Base-by-base conservation (phyloP, 2,888 invertebrate species). In the Baronia brevicornis region DNA sequence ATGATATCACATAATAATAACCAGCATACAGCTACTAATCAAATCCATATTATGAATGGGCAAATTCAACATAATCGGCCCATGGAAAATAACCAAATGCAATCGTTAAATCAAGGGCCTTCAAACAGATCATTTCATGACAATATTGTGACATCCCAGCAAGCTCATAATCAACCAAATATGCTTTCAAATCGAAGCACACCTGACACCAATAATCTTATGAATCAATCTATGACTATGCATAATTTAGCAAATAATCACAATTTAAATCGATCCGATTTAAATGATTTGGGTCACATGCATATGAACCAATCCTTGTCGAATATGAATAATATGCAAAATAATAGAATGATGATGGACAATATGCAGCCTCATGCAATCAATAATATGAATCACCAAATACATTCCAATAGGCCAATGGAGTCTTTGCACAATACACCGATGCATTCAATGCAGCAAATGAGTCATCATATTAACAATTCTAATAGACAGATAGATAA, bases 31-130 rank as follows among this genome's bases (percentile, higher is more conserved):
- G 53, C 70, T 24, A 46, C 75, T 2, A 84, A 82, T 44, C 82
- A 84, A 47, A 84, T 84, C 35, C 84, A 84, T 41, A 82, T 85
- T 32, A 71, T 79, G 74, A 84, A 77, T 53, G 82, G 84, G 12
- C 84, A 84, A 55, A 82, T 84, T 26, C 80, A 82, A 41, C 79
- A 84, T 37, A 69, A 71, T 46, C 62, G 80, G 13, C 69, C 69
- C 53, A 49, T 68, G 21, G 69, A 85, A 28, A 68, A 53, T 48
- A 63, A 53, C 43, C 68, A 84, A 64, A 48, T 85, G 57, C 68
- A 71, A 44, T 75, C 74, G 40, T 43, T 72, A 36, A 72, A 62
- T 45, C 77, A 73, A 54, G 56, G 55, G 18, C 33, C 59, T 11
- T 40, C 65, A 2, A 72, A 53, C 36, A 64, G 82, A 54, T 58